Evolutionary conservation across 2,888 invertebrate species (phyloP).

Genomic region (Philopedon plagiatum): DNA sequence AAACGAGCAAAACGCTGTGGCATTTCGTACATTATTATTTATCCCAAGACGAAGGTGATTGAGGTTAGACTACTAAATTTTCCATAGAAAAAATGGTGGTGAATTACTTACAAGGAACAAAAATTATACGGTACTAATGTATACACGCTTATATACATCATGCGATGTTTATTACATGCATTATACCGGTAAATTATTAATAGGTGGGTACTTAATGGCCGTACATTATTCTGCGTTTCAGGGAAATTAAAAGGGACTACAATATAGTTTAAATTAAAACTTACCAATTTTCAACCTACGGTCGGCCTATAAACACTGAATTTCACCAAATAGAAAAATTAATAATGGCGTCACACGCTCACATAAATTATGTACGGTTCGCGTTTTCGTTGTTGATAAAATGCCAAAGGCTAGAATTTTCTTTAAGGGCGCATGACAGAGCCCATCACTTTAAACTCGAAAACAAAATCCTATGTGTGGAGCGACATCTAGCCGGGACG

Average conservation of each 20-base stretch:
- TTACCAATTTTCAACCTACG: not conserved
- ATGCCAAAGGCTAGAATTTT: constrained; percentile 14
- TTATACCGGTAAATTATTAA: constrained; percentile 1
- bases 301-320: not conserved
- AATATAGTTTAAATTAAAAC: constrained; percentile 4
- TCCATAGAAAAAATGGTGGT: not conserved
- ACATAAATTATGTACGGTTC: constrained; percentile 17
- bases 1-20: not conserved
- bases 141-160: not conserved
- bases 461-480: not conserved
- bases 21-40: not conserved
- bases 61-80: constrained; percentile 32
- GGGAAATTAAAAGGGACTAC: not conserved
- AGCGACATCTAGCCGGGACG: not conserved
- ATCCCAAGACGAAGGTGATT: not conserved
- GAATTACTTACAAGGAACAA: not conserved
- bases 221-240: not conserved
- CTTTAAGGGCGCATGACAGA: constrained; percentile 4
- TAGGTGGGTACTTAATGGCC: not conserved
- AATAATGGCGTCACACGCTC: constrained; percentile 38
- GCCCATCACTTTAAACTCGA: not conserved
- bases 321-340: constrained; percentile 6
- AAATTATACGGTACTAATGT: not conserved
- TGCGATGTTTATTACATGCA: not conserved
- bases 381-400: constrained; percentile 33